phyloP scores from a whole-genome alignment of 2,797 vertebrate genomes.

The Lagocephalus sceleratus region DNA sequence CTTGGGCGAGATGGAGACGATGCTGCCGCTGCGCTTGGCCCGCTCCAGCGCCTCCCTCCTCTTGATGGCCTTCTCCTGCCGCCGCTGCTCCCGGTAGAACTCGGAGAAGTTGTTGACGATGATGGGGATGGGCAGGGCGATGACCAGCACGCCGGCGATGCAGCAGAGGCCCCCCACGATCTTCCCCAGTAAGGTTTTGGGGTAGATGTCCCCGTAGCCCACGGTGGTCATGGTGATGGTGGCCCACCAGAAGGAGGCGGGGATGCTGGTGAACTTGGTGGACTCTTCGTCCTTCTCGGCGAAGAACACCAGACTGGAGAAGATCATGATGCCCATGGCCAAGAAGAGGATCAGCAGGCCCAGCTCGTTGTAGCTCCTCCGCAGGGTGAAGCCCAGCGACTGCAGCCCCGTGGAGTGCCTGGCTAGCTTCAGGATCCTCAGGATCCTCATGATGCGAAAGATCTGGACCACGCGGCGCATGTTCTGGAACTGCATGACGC shows the following conservation, averaged over 20 bases:
- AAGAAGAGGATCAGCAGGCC: slow-evolving; percentile 95
- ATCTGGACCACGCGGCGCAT: slow-evolving; percentile 97
- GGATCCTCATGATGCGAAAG: slow-evolving; percentile 97
- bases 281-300: slow-evolving; percentile 97
- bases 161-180: slow-evolving; percentile 98
- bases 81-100: slow-evolving; percentile 98
- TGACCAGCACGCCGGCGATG: slow-evolving; percentile 95
- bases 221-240: slow-evolving; percentile 99
- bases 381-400: slow-evolving; percentile 94
- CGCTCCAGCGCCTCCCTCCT: slow-evolving; percentile 95
- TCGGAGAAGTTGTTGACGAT: slow-evolving; percentile 99
- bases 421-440: slow-evolving; percentile 95
- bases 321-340: slow-evolving; percentile 99
- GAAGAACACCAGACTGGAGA: slow-evolving; percentile 98
- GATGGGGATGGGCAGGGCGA: slow-evolving; percentile 96
- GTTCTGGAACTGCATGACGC: slow-evolving; percentile 96
- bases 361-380: slow-evolving; percentile 95
- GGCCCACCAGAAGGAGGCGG: slow-evolving; percentile 99
- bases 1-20: slow-evolving; percentile 95
- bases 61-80: slow-evolving; percentile 98
- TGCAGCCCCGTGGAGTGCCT: slow-evolving; percentile 97
- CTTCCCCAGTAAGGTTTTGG: slow-evolving; percentile 93
- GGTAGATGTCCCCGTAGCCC: slow-evolving; percentile 97
- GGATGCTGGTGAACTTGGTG: slow-evolving; percentile 98
- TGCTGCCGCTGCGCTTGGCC: slow-evolving; percentile 96